Evolutionary conservation across 2,797 vertebrate genomes (phyloP), one percentile per base, ranked within the genome.

Genomic region (Margarornis squamiger): DNA sequence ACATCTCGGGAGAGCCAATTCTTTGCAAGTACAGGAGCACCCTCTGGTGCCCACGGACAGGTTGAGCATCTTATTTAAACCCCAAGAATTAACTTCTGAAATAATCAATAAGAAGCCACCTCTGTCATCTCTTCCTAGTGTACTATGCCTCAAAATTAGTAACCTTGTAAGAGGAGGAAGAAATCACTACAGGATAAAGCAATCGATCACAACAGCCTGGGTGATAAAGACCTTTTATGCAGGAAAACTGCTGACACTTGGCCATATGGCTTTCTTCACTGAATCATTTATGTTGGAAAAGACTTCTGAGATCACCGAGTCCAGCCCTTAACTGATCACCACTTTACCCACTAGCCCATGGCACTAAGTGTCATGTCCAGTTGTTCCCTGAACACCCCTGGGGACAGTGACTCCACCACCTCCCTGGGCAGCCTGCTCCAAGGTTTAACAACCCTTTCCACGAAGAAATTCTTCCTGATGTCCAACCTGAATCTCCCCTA

Each of bases 1-100:
- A 3, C 9, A 13, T 0, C 19, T 0, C 6, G 0, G 4, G 14
- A 36, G 30, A 51, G 24, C 7, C 8, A 1, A 12, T 23, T 65
- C 24, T 91, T 43, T 75, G 18, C 32, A 54, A 87, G 34, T 73
- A 26, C 72, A 90, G 13, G 83, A 85, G 96, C 59, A 94, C 97
- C 98, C 95, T 67, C 98, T 98, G 71, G 68, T 85, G 98, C 92
- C 88, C 94, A 84, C 1, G 41, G 23, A 21, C 34, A 65, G 59
- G 20, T 15, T 68, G 52, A 77, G 54, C 75, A 39, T 19, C 34
- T 17, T 2, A 61, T 36, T 55, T 58, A 80, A 86, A 74, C 19
- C 26, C 43, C 14, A 12, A 30, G 38, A 66, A 62, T 32, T 66
- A 36, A 36, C 7, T 61, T 48, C 19, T 5, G 11, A 83, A 54